Base-by-base conservation (phyloP, 1,140 invertebrate species). In the Camponotus vicinus region DNA sequence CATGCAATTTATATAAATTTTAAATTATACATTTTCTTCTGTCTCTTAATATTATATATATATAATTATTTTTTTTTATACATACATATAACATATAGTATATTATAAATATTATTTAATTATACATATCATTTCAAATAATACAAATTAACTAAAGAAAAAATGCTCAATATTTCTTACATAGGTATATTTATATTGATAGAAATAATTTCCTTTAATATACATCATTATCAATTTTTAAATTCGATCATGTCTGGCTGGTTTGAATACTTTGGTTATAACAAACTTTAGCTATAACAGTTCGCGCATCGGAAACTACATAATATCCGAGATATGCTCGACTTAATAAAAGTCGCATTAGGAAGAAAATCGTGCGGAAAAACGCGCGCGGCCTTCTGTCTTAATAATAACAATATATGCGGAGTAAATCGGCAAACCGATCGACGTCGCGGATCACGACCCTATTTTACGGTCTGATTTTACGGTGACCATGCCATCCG, bases 381-480 rank as follows among this genome's bases (percentile, higher is more conserved):
- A 45, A 49, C 42, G 32, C 15, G 42, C 3, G 61, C 5, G 77
- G 42, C 40, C 32, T 73, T 66, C 32, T 59, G 37, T 42, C 18
- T 80, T 34, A 80, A 71, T 67, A 55, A 70, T 11, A 32, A 71
- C 78, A 55, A 70, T 18, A 42, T 37, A 52, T 2, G n/a, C 18
- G 11, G 52, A 78, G 34, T 18, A 45, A 52, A n/a, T 6, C 42
- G 42, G 15, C 34, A 13, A 32, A 34, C 27, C 18, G 11, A 57
- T 34, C 32, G 40, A 18, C 18, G 7, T 76, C 37, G 32, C n/a
- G 69, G 40, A 45, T 49, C 79, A 40, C 32, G 69, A 89, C 59
- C 83, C 76, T 57, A 75, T 71, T 89, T 86, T 86, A 73, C 64
- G 69, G 55, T 57, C n/a, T 64, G 66, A 80, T 86, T 89, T 61